Conservation (phyloP, 2,888 invertebrate genomes). For the Thalpophila matura region DNA sequence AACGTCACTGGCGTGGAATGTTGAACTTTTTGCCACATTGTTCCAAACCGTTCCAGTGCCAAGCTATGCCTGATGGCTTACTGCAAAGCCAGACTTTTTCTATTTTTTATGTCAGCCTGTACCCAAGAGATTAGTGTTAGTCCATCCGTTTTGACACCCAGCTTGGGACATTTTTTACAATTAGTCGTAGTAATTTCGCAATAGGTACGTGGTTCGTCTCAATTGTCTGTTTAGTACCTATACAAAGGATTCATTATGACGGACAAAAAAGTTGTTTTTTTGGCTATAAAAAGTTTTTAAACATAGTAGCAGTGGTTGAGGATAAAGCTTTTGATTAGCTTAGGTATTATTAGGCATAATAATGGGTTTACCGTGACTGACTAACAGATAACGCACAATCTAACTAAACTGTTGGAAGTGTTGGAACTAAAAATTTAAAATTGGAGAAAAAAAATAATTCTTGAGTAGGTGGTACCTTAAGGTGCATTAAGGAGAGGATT, state of each 20-base stretch:
- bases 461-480: no score
- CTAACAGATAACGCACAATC: no score
- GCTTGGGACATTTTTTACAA: constrained; percentile 46
- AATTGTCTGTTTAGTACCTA: constrained; percentile 12
- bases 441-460: no score
- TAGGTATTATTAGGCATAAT: no score
- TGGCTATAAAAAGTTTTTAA: neutral
- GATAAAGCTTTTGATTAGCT: neutral
- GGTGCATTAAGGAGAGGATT: no score
- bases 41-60: constrained; percentile 25
- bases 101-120: constrained; percentile 37
- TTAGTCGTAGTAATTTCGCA: no score
- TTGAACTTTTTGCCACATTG: constrained; percentile 31
- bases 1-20: constrained; percentile 32
- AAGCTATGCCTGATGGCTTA: constrained; percentile 40
- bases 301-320: neutral
- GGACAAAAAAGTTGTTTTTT: neutral
- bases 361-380: no score
- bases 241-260: constrained; percentile 1
- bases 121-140: constrained; percentile 52
- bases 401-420: no score
- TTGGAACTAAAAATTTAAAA: no score
- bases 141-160: constrained; percentile 52
- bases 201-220: constrained; percentile 10
- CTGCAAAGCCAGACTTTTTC: constrained; percentile 11